Conservation (phyloP, 2,113 vertebrate genomes). For the Athene cunicularia region DNA sequence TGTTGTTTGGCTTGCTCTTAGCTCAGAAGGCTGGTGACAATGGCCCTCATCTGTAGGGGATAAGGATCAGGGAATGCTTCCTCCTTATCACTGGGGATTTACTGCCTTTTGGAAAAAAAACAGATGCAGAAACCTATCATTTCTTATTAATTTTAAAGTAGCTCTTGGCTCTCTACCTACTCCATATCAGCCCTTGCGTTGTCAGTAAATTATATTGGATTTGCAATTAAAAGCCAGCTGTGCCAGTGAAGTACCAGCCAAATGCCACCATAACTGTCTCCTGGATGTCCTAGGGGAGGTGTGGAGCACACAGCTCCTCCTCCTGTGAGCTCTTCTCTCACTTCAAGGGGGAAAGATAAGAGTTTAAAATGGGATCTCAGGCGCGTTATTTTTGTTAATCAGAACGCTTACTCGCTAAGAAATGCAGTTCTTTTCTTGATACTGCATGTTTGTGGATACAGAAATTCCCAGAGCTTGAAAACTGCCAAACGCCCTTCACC, state of each 20-base stretch:
- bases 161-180: conserved; percentile 3
- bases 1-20: neutral
- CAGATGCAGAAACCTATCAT: neutral
- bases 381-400: conserved; percentile 8
- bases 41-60: neutral
- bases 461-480: conserved; percentile 12
- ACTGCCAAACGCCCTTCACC: neutral
- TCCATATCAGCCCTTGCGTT: neutral
- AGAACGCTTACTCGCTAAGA: neutral
- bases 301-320: neutral
- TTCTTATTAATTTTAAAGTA: conserved; percentile 63
- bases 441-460: neutral
- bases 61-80: neutral
- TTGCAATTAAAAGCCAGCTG: conserved; percentile 69
- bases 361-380: conserved; percentile 22
- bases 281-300: conserved; percentile 1
- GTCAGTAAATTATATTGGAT: conserved; percentile 55
- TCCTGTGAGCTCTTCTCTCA: conserved; percentile 7
- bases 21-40: neutral
- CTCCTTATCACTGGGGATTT: neutral
- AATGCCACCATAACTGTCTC: conserved; percentile 33
- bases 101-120: neutral
- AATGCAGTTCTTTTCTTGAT: neutral
- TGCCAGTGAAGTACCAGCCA: conserved; percentile 51
- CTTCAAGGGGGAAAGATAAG: conserved; percentile 5